Evolutionary conservation across 1,140 invertebrate genomes (phyloP).

Genomic region (Leptonema lineaticorne): DNA sequence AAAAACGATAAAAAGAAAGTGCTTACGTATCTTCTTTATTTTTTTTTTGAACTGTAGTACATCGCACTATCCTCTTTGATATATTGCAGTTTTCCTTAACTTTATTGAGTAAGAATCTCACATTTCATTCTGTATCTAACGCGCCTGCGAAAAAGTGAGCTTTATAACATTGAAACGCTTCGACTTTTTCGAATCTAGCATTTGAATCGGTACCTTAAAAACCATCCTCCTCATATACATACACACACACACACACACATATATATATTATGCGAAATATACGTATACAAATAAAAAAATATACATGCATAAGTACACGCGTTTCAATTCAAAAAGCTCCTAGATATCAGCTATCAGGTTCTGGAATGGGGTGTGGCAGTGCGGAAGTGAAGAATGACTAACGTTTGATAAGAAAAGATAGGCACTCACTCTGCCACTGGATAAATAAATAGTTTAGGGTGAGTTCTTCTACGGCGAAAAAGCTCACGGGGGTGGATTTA

Average conservation of each 20-base stretch:
- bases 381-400: conserved; percentile 29
- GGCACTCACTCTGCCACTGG: conserved; percentile 8
- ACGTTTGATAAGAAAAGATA: conserved; percentile 32
- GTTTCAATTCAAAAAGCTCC: not conserved
- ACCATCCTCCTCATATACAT: not conserved
- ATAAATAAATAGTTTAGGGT: conserved; percentile 28
- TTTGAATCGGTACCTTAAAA: conserved; percentile 3
- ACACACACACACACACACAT: no score
- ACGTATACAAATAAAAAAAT: not conserved
- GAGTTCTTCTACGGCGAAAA: conserved; percentile 3
- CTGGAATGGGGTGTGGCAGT: conserved; percentile 18
- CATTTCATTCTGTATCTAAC: conserved; percentile 5
- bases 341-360: conserved; percentile 26
- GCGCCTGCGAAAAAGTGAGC: no score
- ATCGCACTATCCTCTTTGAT: not conserved
- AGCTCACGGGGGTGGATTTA: not conserved
- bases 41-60: not conserved
- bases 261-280: no score
- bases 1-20: not conserved
- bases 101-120: conserved; percentile 3
- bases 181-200: not conserved
- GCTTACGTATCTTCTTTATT: no score
- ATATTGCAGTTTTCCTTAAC: not conserved
- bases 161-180: not conserved
- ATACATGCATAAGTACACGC: no score